A percentile compares a stretch with the other conserved stretches of the same genome.
Evolutionary conservation across 2,113 vertebrate genomes (phyloP).

Genomic region (Cheilinus undulatus): DNA sequence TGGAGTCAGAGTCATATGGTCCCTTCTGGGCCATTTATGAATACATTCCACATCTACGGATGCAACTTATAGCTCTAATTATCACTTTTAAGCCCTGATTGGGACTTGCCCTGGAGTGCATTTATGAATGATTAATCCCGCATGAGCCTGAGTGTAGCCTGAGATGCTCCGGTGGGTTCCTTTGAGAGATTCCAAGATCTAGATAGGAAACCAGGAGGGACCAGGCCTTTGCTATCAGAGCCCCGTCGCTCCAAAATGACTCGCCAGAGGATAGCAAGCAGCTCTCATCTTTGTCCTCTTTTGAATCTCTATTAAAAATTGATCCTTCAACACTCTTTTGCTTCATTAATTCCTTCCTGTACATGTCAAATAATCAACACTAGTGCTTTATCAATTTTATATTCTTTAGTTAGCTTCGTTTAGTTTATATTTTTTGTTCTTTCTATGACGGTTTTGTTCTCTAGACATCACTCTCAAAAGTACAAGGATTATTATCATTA

Average conservation of each 20-base stretch:
- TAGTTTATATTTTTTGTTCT: background rate
- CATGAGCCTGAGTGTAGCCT: background rate
- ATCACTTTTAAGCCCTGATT: background rate
- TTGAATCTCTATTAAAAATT: background rate
- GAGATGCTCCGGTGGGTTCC: background rate
- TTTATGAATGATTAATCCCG: slow-evolving; percentile 1
- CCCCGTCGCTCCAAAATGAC: background rate
- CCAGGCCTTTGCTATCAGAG: background rate
- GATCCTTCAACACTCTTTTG: background rate
- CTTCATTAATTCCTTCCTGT: too few species aligned
- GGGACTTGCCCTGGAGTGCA: background rate
- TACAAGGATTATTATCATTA: background rate
- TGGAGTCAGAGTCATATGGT: background rate
- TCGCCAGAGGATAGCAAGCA: background rate
- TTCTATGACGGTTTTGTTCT: background rate
- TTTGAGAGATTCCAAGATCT: background rate
- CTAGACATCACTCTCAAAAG: background rate
- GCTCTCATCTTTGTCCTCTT: background rate
- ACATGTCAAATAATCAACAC: too few species aligned
- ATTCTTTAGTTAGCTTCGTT: too few species aligned
- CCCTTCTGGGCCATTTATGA: background rate
- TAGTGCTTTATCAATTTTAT: too few species aligned
- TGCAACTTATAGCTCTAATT: background rate
- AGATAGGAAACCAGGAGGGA: slow-evolving; percentile 6
- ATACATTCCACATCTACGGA: background rate